These are phyloP conservation scores for Catotricha subobsoleta DNA, from an alignment of 2,888 invertebrate genomes.

Conservation along the genomic window DNA sequence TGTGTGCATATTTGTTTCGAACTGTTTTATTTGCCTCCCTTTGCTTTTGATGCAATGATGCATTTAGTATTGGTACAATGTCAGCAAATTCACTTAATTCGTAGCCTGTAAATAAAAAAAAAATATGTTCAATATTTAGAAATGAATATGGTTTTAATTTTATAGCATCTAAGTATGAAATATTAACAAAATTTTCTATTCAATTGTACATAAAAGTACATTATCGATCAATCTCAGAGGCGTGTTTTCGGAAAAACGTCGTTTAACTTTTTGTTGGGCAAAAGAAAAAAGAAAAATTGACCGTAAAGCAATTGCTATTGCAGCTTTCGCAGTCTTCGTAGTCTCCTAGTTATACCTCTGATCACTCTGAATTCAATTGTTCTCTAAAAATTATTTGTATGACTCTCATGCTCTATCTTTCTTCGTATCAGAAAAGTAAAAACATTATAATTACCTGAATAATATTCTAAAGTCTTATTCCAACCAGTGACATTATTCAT, in stretches of 20 bases:
- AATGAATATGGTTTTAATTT: too few species aligned
- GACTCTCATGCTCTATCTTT: too few species aligned
- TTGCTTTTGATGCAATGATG: conserved; percentile 56
- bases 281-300: too few species aligned
- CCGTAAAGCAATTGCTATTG: too few species aligned
- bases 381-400: too few species aligned
- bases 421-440: too few species aligned
- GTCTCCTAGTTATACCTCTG: too few species aligned
- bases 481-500: conserved; percentile 64
- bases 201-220: background rate
- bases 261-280: background rate
- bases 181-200: too few species aligned
- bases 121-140: conserved; percentile 4
- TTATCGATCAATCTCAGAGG: background rate
- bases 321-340: too few species aligned
- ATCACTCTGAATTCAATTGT: too few species aligned
- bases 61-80: conserved; percentile 54
- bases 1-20: conserved; percentile 83
- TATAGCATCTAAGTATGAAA: too few species aligned
- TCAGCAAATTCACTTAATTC: conserved; percentile 51
- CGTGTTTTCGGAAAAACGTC: background rate
- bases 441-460: conserved; percentile 40
- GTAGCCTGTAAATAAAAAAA: conserved; percentile 41
- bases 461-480: conserved; percentile 58
- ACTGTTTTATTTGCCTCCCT: conserved; percentile 69